Evolutionary conservation across 2,113 vertebrate species (phyloP).

Genomic region (Urocolius indicus): DNA sequence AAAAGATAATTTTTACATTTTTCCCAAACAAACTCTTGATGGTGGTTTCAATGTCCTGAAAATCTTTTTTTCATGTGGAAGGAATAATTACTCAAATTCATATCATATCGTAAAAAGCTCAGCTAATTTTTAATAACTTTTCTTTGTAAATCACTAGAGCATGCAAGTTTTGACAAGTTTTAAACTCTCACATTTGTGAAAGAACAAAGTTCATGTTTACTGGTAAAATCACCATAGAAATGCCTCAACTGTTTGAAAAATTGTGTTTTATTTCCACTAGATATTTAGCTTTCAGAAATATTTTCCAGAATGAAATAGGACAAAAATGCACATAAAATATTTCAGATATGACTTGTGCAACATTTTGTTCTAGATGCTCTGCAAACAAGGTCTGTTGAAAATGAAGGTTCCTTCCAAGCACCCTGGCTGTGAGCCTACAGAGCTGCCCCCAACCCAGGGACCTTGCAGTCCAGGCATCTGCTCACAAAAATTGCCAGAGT

Average conservation of each 20-base stretch:
- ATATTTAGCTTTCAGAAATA: neutral
- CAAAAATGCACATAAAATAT: neutral
- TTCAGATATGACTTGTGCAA: neutral
- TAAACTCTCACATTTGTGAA: neutral
- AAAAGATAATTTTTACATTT: neutral
- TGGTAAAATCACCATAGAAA: neutral
- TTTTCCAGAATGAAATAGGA: neutral
- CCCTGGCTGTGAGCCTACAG: rapidly evolving
- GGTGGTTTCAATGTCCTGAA: neutral
- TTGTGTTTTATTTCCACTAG: neutral
- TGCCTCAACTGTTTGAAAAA: neutral
- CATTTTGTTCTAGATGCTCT: neutral
- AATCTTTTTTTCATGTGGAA: neutral
- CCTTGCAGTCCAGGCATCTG: neutral
- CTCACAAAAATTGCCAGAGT: neutral
- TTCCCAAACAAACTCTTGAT: neutral
- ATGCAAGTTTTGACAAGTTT: neutral
- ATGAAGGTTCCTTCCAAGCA: neutral
- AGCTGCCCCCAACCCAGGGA: rapidly evolving
- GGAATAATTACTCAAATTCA: neutral
- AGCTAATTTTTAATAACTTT: no score
- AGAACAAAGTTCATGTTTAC: neutral
- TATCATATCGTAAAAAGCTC: neutral
- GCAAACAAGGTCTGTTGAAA: neutral
- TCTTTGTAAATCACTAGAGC: neutral